Base-by-base conservation (phyloP, 2,888 invertebrate species). In the Acronicta aceris region DNA sequence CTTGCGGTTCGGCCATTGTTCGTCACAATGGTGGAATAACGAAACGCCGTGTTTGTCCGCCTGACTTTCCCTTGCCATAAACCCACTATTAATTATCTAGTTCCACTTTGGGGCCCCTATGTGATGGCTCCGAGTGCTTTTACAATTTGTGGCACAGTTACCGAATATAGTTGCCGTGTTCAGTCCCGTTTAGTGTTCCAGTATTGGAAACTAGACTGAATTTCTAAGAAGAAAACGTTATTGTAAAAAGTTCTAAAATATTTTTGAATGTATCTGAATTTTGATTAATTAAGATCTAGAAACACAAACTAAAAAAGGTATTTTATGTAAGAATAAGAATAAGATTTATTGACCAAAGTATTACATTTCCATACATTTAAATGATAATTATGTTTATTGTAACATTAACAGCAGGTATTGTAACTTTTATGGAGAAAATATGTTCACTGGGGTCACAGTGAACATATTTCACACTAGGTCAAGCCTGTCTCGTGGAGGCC, bases 1-100 rank as follows among this genome's bases (percentile, higher is more conserved):
- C 61, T 71, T 74, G 76, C 79, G 81, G 76, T 76, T 76, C 69
- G 54, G 60, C 74, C 78, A 88, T 90, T 88, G 88, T 88, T 85
- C 79, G 68, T 76, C 72, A 89, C 89, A 88, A 89, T 87, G 70
- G 78, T 67, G 71, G 76, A 78, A 81, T 86, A 84, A 83, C 81
- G 81, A 83, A 81, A 84, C 80, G 75, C 72, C 78, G 76, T 81
- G 83, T 84, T 84, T 81, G 72, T 76, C 71, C 65, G 74, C 77
- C 61, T 72, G 70, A 82, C 86, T 84, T 87, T 87, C 85, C 79
- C 82, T 75, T 69, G 63, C 75, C 56, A 62, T 78, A 74, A 71
- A 64, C 68, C 66, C 57, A 65, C 65, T 65, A 73, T 73, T 73
- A 73, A 75, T 76, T 75, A 70, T 74, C 65, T 77, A 68, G 63